These are phyloP conservation scores for Urocynchramus pylzowi DNA, from an alignment of 2,113 vertebrate genomes.

Conservation along the genomic window DNA sequence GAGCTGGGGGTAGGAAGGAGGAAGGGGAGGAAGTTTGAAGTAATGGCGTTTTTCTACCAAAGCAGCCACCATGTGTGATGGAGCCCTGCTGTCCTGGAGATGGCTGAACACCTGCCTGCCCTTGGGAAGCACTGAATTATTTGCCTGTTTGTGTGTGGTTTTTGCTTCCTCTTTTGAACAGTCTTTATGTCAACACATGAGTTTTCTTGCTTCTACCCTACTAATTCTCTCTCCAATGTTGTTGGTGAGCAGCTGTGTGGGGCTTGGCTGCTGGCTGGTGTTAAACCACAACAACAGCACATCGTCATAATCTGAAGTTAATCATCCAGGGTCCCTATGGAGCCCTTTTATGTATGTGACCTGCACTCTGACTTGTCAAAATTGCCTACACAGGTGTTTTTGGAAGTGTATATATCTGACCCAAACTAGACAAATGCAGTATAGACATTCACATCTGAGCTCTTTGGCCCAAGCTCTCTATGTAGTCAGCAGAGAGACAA, in stretches of 20 bases:
- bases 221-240: fast-evolving
- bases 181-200: not conserved
- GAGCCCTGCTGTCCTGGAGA: not conserved
- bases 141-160: fast-evolving
- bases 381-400: not conserved
- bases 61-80: no score
- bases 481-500: not conserved
- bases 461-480: not conserved
- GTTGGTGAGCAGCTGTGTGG: not conserved
- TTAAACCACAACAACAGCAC: not conserved
- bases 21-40: not conserved
- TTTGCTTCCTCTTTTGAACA: not conserved
- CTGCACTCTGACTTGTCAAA: not conserved
- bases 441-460: not conserved
- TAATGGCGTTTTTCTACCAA: fast-evolving
- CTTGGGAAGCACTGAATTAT: not conserved
- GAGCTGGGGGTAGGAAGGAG: not conserved
- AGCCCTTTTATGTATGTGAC: not conserved
- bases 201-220: not conserved
- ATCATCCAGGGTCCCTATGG: not conserved
- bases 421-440: not conserved
- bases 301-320: not conserved
- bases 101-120: not conserved
- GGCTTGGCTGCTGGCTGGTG: not conserved
- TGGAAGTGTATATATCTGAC: not conserved